Evolutionary conservation across 2,888 invertebrate genomes (phyloP), one percentile per base, ranked within the genome.

Genomic region (Heliothis peltigera): DNA sequence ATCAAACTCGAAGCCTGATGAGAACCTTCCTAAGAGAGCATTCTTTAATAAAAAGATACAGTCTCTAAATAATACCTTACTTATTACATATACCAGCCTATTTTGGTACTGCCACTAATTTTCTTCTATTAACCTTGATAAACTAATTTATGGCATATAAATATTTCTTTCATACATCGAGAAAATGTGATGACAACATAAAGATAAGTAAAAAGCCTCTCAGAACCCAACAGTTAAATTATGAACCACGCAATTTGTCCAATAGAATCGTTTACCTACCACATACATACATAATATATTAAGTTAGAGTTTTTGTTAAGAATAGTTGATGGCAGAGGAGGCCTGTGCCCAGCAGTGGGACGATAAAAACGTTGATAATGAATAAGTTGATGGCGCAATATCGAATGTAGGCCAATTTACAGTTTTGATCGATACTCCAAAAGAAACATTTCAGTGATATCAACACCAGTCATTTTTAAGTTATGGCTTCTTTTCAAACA

Each of bases 191-290:
- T 71, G 65, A 52, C 56, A 59, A 53, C 53, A 47, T 62, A 19
- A 51, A 69, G 68, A 69, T 77, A 66, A 66, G 42, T 46, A 15
- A 60, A 77, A 68, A 77, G 22, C 55, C 48, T 63, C 51, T 61
- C 15, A 53, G 2, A 53, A 6, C 17, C 6, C 39, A 58, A 43
- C 48, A 60, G 60, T 62, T 58, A 60, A 58, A 56, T 67, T 54
- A 69, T 61, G 47, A 64, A 52, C 18, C 49, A 56, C 42, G 60
- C 56, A 71, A 68, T 68, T 71, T 63, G 46, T 67, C 47, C 35
- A 77, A 55, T 6, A 6, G 44, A 21, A 56, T 52, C 39, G 43
- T 55, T 65, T 64, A 64, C 74, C 74, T 71, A 79, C 74, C 74
- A 63, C 70, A 67, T 64, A 25, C 58, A 60, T 60, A 60, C 32